Base-by-base conservation (phyloP, 2,888 invertebrate genomes). In the Cataglyphis rosenhaueri region DNA sequence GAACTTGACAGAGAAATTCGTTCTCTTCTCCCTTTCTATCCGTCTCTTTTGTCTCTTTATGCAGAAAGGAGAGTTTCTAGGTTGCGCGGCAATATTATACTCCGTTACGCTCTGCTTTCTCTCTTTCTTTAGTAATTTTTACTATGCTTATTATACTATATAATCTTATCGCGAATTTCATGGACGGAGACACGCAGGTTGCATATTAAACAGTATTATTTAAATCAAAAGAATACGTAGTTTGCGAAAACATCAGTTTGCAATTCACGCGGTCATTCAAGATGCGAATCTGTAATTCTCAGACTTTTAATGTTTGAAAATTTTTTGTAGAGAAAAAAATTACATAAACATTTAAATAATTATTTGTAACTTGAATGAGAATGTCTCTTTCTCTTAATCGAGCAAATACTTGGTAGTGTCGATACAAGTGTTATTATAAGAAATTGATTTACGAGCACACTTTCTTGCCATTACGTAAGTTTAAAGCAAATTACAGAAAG, bases 1-100 rank as follows among this genome's bases (percentile, higher is more conserved):
- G 74, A 79, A 83, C 85, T 61, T 66, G 48, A 15, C 57, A 57
- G 73, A 62, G 57, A 52, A 62, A 52, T 21, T 55, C 75, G 61
- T 62, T 70, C 64, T 48, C 55, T 38, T 75, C 44, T 18, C 61
- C 25, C 44, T 6, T 18, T 35, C 0, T 4, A 35, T 61, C 41
- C 12, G 25, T 61, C 38, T 18, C 18, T 52, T 66, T n/a, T n/a
- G 18, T 73, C 38, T 41, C 21, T 5, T 57, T 32, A n/a, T 18
- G 48, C 6, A 52, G 5, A 21, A 29, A 52, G 0, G n/a, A 32
- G 21, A 15, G 48, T n/a, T n/a, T 52, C 29, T 25, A 12, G 21
- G 10, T 65, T 15, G 65, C 25, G 38, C 57, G 8, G 57, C 3
- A 21, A 57, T 57, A 57, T 52, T 52, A n/a, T 52, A 8, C 18